phyloP scores from a whole-genome alignment of 2,888 invertebrate species.

The Dioctria rufipes region DNA sequence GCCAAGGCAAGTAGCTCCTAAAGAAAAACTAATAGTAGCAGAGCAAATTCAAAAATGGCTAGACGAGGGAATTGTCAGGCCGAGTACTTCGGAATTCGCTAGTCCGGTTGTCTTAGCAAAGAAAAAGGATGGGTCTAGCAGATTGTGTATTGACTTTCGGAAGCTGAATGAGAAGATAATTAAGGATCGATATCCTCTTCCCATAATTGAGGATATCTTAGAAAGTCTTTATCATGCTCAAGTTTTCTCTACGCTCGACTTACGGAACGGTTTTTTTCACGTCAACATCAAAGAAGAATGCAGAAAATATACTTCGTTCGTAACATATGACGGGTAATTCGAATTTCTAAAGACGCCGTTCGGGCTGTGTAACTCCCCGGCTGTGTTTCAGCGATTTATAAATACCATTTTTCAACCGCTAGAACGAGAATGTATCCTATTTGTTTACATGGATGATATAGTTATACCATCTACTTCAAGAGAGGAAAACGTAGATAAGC shows the following conservation, averaged over 20 bases:
- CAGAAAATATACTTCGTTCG: constrained; percentile 62
- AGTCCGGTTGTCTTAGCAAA: constrained; percentile 63
- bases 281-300: constrained; percentile 61
- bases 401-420: constrained; percentile 56
- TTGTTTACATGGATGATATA: constrained; percentile 24
- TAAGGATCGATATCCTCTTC: constrained; percentile 58
- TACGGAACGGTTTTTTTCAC: no score
- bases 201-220: constrained; percentile 59
- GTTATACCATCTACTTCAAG: not conserved
- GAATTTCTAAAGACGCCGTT: constrained; percentile 58
- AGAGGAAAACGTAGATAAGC: not conserved
- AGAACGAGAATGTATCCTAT: constrained; percentile 17
- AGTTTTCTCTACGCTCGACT: constrained; percentile 62
- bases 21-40: constrained; percentile 62
- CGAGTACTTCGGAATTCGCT: constrained; percentile 60
- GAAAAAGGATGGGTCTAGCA: constrained; percentile 59
- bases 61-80: constrained; percentile 57
- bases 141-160: constrained; percentile 59
- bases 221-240: constrained; percentile 60
- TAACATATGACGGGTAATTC: constrained; percentile 61
- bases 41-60: constrained; percentile 63
- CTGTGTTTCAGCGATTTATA: constrained; percentile 25
- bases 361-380: constrained; percentile 60
- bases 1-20: constrained; percentile 61
- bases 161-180: constrained; percentile 53